Base-by-base conservation (phyloP, 2,113 vertebrate genomes). In the Epinephelus cyanopodus region DNA sequence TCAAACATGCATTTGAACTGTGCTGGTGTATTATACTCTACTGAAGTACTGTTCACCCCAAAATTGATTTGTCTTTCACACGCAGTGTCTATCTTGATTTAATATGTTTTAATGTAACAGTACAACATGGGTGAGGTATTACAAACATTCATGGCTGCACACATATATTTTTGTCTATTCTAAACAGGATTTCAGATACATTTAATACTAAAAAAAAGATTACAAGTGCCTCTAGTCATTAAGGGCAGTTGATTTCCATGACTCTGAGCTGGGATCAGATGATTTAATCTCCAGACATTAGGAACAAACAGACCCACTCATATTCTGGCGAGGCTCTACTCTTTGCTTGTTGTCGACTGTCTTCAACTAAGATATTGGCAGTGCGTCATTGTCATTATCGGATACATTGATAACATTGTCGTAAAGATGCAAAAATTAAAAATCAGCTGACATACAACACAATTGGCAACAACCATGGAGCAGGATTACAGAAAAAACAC, bases 101-200 rank as follows among this genome's bases (percentile, higher is more conserved):
- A 69, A 52, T n/a, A 57, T 75, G 25, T 58, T 89, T 81, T 91
- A 86, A 82, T 89, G 66, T 66, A 60, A 76, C 48, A 48, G 2
- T 72, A 71, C 64, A 85, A 72, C 65, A 77, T 74, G n/a, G 3
- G 65, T 83, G 65, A 90, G 74, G 65, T 79, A 67, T 62, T 74
- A 86, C 29, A 88, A 79, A 84, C 70, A 81, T 63, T 65, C 70
- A 82, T 90, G 80, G 76, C 83, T 86, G 74, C 58, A 85, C 69
- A 80, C 74, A 72, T 27, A 54, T 52, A 17, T 66, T 33, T 66
- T 77, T 61, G 8, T 71, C 27, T 60, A 77, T 11, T 72, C 39
- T 69, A 61, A 0, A 67, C 17, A 62, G 15, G 0, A 63, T 61
- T 52, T 78, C 15, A 70, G 3, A 70, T 48, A 63, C 6, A 6